A percentile compares a stretch with the other conserved stretches of the same genome.
phyloP scores from a whole-genome alignment of 2,797 vertebrate genomes.

The Acomys russatus region DNA sequence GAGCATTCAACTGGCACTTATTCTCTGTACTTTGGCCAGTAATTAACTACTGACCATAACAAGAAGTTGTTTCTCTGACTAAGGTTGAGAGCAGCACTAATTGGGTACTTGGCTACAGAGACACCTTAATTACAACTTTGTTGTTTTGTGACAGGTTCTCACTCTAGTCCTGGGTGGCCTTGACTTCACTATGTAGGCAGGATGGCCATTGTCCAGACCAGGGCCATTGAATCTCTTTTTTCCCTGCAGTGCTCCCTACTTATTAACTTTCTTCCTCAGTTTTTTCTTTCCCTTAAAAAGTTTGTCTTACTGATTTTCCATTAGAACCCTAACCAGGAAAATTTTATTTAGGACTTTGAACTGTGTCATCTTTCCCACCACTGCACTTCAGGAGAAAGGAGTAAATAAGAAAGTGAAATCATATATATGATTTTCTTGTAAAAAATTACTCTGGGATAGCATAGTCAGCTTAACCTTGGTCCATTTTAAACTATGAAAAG shows the following conservation, averaged over 20 bases:
- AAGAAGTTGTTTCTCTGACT: neutral
- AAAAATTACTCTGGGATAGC: neutral
- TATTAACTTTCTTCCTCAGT: neutral
- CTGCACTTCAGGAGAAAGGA: slow-evolving; percentile 15
- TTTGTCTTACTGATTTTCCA: slow-evolving; percentile 43
- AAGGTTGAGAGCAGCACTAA: neutral
- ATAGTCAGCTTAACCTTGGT: neutral
- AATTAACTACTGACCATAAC: neutral
- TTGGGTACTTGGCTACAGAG: neutral
- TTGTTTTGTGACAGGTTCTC: neutral
- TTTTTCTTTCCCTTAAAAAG: slow-evolving; percentile 32
- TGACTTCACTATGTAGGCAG: neutral
- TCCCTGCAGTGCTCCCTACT: neutral
- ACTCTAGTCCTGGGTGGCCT: neutral
- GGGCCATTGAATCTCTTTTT: neutral
- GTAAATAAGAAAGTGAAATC: slow-evolving; percentile 59
- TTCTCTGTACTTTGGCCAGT: neutral
- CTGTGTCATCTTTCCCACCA: neutral
- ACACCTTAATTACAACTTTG: neutral
- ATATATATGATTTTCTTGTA: neutral
- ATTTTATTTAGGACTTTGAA: slow-evolving; percentile 50
- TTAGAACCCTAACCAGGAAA: slow-evolving; percentile 48
- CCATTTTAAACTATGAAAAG: slow-evolving; percentile 58
- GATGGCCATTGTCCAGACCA: neutral
- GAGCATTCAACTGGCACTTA: neutral